Base-by-base conservation (phyloP, 2,888 invertebrate species). In the Mythimna impura region DNA sequence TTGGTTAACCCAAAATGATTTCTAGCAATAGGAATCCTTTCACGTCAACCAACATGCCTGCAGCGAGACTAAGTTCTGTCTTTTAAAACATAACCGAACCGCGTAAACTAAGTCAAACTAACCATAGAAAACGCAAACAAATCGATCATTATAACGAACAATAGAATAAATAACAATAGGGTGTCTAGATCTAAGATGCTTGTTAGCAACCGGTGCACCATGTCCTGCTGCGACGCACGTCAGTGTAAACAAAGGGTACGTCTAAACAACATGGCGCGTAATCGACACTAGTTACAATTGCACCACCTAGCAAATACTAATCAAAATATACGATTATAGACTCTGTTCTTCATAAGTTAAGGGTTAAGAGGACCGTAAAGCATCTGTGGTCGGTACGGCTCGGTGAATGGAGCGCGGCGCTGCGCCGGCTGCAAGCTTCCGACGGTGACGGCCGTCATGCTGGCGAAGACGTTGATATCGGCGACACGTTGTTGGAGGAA, bases 351-450 rank as follows among this genome's bases (percentile, higher is more conserved):
- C 52, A 69, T 52, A 30, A 9, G 22, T 66, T 86, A 88, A 78
- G 80, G 80, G 65, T 66, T 57, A 75, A 22, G 54, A 22, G 22
- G 34, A 65, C 40, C 63, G 85, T 61, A 64, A 70, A 72, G 73
- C 66, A 76, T 71, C 71, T 76, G 70, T 74, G 75, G 73, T 73
- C 69, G 66, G 66, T 77, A 55, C 68, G 78, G 83, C 81, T 81
- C 63, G 73, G 81, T 84, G 86, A 87, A 89, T 86, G 78, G 83
- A 87, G 83, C 85, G 86, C 82, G 78, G 84, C 85, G 87, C 82
- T 82, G 84, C 86, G 89, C 89, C 88, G 86, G 87, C 83, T 80
- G 83, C 88, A 88, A 76, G 87, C 88, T 89, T 90, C 90, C 89
- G 87, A 78, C 86, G 83, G 79, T 82, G 88, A 87, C 88, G 86